Percentiles rank a stretch among this genome's conserved stretches.
phyloP scores from a whole-genome alignment of 2,797 vertebrate genomes.

The Gymnoscopelus microlampas region DNA sequence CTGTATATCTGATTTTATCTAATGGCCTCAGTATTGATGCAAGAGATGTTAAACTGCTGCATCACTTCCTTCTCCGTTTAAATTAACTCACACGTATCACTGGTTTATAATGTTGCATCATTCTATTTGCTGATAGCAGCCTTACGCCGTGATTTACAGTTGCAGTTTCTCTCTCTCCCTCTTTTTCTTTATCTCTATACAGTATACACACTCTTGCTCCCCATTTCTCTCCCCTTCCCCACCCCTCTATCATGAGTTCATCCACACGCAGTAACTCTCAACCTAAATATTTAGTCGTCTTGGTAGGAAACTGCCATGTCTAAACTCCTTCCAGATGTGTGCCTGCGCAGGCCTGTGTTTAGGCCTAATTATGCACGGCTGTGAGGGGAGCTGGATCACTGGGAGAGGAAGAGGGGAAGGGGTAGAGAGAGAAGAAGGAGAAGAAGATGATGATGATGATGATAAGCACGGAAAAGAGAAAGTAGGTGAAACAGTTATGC shows the following conservation, averaged over 20 bases:
- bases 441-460: background rate
- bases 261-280: slow-evolving; percentile 87
- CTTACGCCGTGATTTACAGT: slow-evolving; percentile 31
- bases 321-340: slow-evolving; percentile 89
- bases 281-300: slow-evolving; percentile 90
- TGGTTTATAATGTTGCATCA: slow-evolving; percentile 32
- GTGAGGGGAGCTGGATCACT: slow-evolving; percentile 72
- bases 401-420: slow-evolving; percentile 62
- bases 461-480: slow-evolving; percentile 61
- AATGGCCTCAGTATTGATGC: background rate
- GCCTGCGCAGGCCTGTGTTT: slow-evolving; percentile 81
- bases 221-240: slow-evolving; percentile 57
- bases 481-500: background rate
- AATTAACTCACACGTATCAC: slow-evolving; percentile 33
- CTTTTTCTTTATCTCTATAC: slow-evolving; percentile 57
- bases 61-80: slow-evolving; percentile 7
- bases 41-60: slow-evolving; percentile 1
- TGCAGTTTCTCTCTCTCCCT: slow-evolving; percentile 51
- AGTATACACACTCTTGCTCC: slow-evolving; percentile 18
- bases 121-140: slow-evolving; percentile 37
- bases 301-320: slow-evolving; percentile 89
- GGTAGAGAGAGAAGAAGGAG: slow-evolving; percentile 21
- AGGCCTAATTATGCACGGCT: slow-evolving; percentile 86
- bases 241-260: slow-evolving; percentile 81
- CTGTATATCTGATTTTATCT: slow-evolving; percentile 6